These are phyloP conservation scores for Ursus arctos DNA, from an alignment of 2,113 vertebrate genomes.

Conservation along the genomic window DNA sequence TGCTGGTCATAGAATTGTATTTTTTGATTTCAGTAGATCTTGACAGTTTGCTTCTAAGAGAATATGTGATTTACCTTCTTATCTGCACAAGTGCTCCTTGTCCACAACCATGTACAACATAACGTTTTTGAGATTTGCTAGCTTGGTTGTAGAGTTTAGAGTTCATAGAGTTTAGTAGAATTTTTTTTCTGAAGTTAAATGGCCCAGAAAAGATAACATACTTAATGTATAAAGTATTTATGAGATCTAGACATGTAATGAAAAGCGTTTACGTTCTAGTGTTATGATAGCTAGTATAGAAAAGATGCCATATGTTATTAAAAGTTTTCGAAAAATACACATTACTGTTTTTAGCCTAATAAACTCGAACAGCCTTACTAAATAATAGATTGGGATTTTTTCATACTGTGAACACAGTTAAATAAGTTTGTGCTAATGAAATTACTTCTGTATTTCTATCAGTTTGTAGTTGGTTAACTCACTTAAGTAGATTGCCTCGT, in stretches of 20 bases:
- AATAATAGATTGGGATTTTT: not conserved
- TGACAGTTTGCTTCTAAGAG: not conserved
- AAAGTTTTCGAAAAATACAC: not conserved
- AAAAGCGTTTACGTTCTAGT: slow-evolving; percentile 24
- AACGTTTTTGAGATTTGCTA: not conserved
- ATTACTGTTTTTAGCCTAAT: slow-evolving; percentile 16
- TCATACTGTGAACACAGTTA: not conserved
- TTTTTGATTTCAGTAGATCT: slow-evolving; percentile 9
- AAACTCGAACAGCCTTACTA: not conserved
- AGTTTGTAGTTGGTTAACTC: not conserved
- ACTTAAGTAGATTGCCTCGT: not conserved
- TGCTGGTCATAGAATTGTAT: slow-evolving; percentile 6
- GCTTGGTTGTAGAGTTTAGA: slow-evolving; percentile 21
- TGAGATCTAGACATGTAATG: not conserved
- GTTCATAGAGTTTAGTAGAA: not conserved
- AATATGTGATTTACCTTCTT: slow-evolving; percentile 10
- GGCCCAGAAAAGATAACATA: not conserved
- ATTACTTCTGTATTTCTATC: slow-evolving; percentile 8
- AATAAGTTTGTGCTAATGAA: not conserved
- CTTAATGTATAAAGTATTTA: not conserved
- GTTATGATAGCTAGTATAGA: not conserved
- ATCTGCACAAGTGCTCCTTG: not conserved
- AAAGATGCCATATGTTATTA: not conserved
- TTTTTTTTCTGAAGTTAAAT: not conserved
- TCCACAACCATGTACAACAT: not conserved